Evolutionary conservation across 1,140 invertebrate genomes (phyloP).

Genomic region (Pogonognathellus flavescens): DNA sequence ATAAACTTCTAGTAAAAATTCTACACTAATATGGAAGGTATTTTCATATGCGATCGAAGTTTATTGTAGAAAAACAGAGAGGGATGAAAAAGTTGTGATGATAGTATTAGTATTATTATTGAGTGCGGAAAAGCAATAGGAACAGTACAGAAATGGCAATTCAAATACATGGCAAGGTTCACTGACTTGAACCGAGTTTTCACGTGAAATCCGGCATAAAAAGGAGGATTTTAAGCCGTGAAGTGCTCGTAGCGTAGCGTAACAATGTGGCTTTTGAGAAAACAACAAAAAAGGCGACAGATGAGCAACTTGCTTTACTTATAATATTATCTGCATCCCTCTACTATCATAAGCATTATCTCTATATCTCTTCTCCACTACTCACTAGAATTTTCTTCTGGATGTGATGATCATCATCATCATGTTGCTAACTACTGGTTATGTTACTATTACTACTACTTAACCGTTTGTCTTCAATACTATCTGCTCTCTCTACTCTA

Average conservation of each 20-base stretch:
- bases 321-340: constrained; percentile 17
- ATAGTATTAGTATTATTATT: too few species aligned
- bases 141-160: constrained; percentile 7
- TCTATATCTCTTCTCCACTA: not conserved
- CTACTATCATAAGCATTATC: not conserved
- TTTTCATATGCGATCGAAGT: too few species aligned
- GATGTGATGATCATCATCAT: too few species aligned
- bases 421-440: too few species aligned
- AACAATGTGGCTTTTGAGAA: constrained; percentile 60
- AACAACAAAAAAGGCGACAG: constrained; percentile 55
- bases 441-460: too few species aligned
- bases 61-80: too few species aligned
- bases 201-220: constrained; percentile 64
- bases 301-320: constrained; percentile 42
- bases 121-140: not conserved
- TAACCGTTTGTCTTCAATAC: too few species aligned
- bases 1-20: too few species aligned
- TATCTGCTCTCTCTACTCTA: too few species aligned
- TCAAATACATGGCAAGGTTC: constrained; percentile 52
- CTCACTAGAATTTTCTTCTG: too few species aligned
- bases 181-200: constrained; percentile 62
- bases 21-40: too few species aligned
- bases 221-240: constrained; percentile 61
- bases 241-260: constrained; percentile 59
- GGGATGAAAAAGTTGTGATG: too few species aligned